Percentiles rank a stretch among this genome's conserved stretches.
Evolutionary conservation across 2,797 vertebrate species (phyloP).

Genomic region (Oophaga sylvatica): DNA sequence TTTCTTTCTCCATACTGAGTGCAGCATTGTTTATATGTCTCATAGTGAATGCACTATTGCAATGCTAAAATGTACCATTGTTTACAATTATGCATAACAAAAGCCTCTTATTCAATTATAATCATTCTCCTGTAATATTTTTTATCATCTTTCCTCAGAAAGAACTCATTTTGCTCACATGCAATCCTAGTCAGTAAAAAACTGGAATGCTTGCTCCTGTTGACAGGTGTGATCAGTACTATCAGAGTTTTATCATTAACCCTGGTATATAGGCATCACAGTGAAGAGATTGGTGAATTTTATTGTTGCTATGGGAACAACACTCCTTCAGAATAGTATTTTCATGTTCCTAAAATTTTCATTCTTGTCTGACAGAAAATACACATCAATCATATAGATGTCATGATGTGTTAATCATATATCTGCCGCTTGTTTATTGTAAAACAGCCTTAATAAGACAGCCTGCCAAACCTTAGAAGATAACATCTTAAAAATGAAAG

Average conservation of each 20-base stretch:
- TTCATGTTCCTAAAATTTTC: slow-evolving; percentile 18
- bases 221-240: slow-evolving; percentile 31
- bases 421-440: slow-evolving; percentile 28
- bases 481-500: not conserved
- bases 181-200: not conserved
- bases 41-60: not conserved
- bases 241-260: slow-evolving; percentile 43
- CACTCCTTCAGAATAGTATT: slow-evolving; percentile 17
- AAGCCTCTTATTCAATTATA: not conserved
- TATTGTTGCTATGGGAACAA: slow-evolving; percentile 51
- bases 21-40: not conserved
- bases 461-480: not conserved
- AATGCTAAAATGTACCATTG: not conserved
- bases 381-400: slow-evolving; percentile 23
- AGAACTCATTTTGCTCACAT: not conserved
- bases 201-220: not conserved
- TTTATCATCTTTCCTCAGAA: not conserved
- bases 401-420: slow-evolving; percentile 50
- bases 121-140: not conserved
- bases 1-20: not conserved
- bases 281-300: slow-evolving; percentile 34
- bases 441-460: not conserved
- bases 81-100: not conserved
- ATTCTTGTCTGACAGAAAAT: slow-evolving; percentile 18
- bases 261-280: slow-evolving; percentile 28